Base-by-base conservation (phyloP, 1,140 invertebrate genomes). In the Pogonognathellus flavescens region DNA sequence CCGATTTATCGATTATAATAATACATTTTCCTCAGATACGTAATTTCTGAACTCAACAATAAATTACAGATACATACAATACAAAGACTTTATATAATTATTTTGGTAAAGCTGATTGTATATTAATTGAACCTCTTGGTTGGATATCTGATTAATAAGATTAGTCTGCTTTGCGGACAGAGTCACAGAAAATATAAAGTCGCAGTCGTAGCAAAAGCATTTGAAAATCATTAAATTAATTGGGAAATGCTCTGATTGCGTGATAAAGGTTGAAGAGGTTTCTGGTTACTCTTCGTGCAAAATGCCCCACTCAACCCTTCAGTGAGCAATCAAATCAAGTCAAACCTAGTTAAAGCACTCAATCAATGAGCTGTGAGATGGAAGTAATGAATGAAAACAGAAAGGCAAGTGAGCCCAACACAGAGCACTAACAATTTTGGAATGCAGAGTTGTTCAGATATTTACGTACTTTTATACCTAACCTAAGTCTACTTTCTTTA, bases 381-480 rank as follows among this genome's bases (percentile, higher is more conserved):
- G 52, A 81, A 81, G 80, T 81, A 81, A 81, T 81, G 80, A 81
- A 81, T 81, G 80, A 81, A 81, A 81, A 81, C 80, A 57, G 80
- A 81, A 50, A 76, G 31, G n/a, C 25, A 53, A 80, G 49, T 55
- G 52, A 53, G 76, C 13, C n/a, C n/a, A n/a, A n/a, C n/a, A 52
- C 22, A 16, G 55, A 81, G 55, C 31, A 52, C 53, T 25, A 81
- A 81, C 55, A 55, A 57, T 81, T 81, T 50, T 55, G 80, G 80
- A 81, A 81, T 81, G 53, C 80, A 50, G 80, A 81, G 80, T 57
- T 50, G 55, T 53, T 81, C 50, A 81, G 50, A 22, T 50, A 76
- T 31, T 49, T 41, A 41, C 2, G 31, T 41, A 41, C 31, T n/a
- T n/a, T n/a, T n/a, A n/a, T n/a, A n/a, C n/a, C 31, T 41, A 41